Evolutionary conservation across 2,888 invertebrate genomes (phyloP).

Genomic region (Cerastis leucographa): DNA sequence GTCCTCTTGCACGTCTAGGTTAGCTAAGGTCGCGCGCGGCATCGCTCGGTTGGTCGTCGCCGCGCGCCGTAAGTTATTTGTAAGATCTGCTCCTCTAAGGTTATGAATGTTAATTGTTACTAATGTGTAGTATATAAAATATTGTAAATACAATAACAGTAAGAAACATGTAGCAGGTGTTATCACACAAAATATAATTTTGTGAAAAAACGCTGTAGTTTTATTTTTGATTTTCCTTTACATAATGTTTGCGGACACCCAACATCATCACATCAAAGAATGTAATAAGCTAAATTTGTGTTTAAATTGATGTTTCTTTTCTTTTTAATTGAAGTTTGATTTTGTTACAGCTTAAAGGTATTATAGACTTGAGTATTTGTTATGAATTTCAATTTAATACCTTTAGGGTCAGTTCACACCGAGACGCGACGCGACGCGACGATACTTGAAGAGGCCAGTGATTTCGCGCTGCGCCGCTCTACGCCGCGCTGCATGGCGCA

Average conservation of each 20-base stretch:
- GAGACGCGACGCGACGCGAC: too few relatives aligned
- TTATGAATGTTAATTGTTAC: conserved; percentile 91
- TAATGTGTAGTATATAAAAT: conserved; percentile 90
- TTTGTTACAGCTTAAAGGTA: too few relatives aligned
- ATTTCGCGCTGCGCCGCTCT: too few relatives aligned
- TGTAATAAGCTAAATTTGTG: too few relatives aligned
- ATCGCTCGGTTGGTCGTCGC: conserved; percentile 45
- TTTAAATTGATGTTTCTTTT: too few relatives aligned
- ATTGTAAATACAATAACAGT: conserved; percentile 89
- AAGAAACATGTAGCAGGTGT: conserved; percentile 91
- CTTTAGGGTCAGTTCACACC: too few relatives aligned
- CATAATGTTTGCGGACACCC: not conserved
- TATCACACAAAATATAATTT: conserved; percentile 91
- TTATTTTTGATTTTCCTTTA: conserved; percentile 67
- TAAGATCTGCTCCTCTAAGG: conserved; percentile 90
- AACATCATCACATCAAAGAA: not conserved
- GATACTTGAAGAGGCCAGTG: too few relatives aligned
- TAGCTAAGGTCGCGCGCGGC: conserved; percentile 43
- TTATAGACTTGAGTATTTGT: too few relatives aligned
- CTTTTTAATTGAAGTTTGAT: too few relatives aligned
- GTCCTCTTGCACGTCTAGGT: conserved; percentile 63
- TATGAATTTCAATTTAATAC: too few relatives aligned
- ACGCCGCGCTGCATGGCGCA: too few relatives aligned
- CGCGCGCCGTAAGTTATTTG: conserved; percentile 78
- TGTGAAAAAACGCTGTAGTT: conserved; percentile 83